These are phyloP conservation scores for Pandemis corylana DNA, from an alignment of 2,888 invertebrate species.

Conservation along the genomic window DNA sequence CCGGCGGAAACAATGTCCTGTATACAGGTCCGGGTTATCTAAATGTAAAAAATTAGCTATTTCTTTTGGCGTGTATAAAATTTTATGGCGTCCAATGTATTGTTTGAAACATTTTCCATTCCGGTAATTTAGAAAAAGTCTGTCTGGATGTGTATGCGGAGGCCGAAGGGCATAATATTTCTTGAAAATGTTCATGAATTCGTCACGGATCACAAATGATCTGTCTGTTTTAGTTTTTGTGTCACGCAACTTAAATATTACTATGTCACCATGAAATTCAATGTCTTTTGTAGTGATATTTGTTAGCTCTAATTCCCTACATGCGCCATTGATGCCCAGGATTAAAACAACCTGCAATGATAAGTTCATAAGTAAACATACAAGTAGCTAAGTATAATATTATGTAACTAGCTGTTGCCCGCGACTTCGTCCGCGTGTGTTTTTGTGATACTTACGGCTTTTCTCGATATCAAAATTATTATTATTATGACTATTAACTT, in stretches of 20 bases:
- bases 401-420: no score
- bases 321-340: conserved; percentile 21
- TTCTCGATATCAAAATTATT: no score
- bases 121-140: conserved; percentile 38
- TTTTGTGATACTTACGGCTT: no score
- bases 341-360: conserved; percentile 13
- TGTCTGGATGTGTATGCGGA: conserved; percentile 17
- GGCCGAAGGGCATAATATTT: conserved; percentile 38
- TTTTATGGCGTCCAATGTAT: conserved; percentile 37
- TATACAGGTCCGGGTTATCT: conserved; percentile 6
- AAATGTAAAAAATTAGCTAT: conserved; percentile 25
- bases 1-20: conserved; percentile 13
- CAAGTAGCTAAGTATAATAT: no score
- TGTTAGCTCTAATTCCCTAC: conserved; percentile 22
- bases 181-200: conserved; percentile 28
- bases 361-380: no score
- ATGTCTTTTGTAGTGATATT: conserved; percentile 17
- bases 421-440: no score
- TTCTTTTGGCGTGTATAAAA: conserved; percentile 30
- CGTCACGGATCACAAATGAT: conserved; percentile 33
- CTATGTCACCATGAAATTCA: conserved; percentile 17
- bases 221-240: conserved; percentile 38
- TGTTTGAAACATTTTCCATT: conserved; percentile 35
- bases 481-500: no score
- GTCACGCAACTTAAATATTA: conserved; percentile 31